Base-by-base conservation (phyloP, 1,140 invertebrate species). In the Pseudachorutes palmiensis region DNA sequence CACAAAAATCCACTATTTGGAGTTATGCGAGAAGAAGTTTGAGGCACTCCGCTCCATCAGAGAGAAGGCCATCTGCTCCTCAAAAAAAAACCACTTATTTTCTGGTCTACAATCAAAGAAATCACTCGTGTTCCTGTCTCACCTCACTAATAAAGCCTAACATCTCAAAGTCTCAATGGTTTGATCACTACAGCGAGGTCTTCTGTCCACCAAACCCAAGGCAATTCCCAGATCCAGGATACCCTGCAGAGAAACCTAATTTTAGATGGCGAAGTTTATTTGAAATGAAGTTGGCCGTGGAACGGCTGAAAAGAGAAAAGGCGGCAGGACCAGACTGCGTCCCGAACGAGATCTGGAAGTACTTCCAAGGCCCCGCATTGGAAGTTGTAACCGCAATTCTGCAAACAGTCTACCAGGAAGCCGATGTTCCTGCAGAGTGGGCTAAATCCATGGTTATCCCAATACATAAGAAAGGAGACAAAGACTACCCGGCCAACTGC, bases 381-480 rank as follows among this genome's bases (percentile, higher is more conserved):
- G 36, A 12, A 12, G 9, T 12, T 19, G 9, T 45, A 12, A 19
- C 36, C 19, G 36, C 9, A 19, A 12, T 60, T 2, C 30, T 29
- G 24, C 22, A 60, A 28, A 30, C 2, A 28, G 14, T 26, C 9
- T 22, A 5, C 2, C 2, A 16, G 29, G 16, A 51, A 1, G 55
- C 1, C 24, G 51, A 9, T 1, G 22, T 51, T 2, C 65, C 64
- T 26, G 12, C 30, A 29, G 24, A 48, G 12, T 62, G 45, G 65
- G 33, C 61, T 32, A 41, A 55, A 55, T 49, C 63, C 9, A 28
- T 30, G 2, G 65, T 69, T 19, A 33, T 49, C 22, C 63, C 68
- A 1, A 62, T 66, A 1, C 49, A 69, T 30, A 74, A 74, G 60
- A 75, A 74, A 60, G 68, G 71, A n/a, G 69, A 74, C 30, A 26